Conservation (phyloP, 2,888 invertebrate species). For the Atethmia centrago region DNA sequence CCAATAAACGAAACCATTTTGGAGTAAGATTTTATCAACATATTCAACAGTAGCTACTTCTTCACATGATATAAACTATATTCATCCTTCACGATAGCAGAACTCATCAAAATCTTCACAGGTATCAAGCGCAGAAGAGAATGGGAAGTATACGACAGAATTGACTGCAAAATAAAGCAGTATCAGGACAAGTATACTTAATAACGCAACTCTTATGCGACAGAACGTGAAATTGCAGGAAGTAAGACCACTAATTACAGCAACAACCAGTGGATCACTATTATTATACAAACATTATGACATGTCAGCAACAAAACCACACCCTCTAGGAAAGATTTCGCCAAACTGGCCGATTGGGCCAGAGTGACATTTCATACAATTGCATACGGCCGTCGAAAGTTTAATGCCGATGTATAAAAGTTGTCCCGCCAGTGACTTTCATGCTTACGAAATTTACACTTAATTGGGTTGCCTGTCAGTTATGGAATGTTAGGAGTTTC, state of each 20-base stretch:
- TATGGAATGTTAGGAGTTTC: slow-evolving; percentile 66
- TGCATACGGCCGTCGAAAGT: slow-evolving; percentile 70
- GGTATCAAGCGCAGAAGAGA: not conserved
- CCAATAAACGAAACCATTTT: slow-evolving; percentile 22
- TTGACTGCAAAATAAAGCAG: not conserved
- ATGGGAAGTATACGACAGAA: slow-evolving; percentile 19
- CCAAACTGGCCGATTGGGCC: slow-evolving; percentile 36
- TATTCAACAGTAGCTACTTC: not conserved
- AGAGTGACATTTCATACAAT: slow-evolving; percentile 59
- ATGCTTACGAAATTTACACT: slow-evolving; percentile 77
- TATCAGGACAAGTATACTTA: slow-evolving; percentile 27
- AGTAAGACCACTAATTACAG: slow-evolving; percentile 40
- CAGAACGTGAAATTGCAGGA: slow-evolving; percentile 57
- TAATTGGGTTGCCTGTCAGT: slow-evolving; percentile 75
- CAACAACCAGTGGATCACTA: slow-evolving; percentile 31
- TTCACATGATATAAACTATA: not conserved
- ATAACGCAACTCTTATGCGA: slow-evolving; percentile 38
- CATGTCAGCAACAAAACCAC: slow-evolving; percentile 22
- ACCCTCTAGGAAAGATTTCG: slow-evolving; percentile 50
- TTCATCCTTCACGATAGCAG: not conserved
- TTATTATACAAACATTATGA: slow-evolving; percentile 57
- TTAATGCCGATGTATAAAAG: slow-evolving; percentile 75
- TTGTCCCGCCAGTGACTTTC: slow-evolving; percentile 79
- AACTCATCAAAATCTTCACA: not conserved
- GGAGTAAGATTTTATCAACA: slow-evolving; percentile 13